A percentile compares a stretch with the other conserved stretches of the same genome.
Evolutionary conservation across 2,113 vertebrate species (phyloP).

Genomic region (Egretta garzetta): DNA sequence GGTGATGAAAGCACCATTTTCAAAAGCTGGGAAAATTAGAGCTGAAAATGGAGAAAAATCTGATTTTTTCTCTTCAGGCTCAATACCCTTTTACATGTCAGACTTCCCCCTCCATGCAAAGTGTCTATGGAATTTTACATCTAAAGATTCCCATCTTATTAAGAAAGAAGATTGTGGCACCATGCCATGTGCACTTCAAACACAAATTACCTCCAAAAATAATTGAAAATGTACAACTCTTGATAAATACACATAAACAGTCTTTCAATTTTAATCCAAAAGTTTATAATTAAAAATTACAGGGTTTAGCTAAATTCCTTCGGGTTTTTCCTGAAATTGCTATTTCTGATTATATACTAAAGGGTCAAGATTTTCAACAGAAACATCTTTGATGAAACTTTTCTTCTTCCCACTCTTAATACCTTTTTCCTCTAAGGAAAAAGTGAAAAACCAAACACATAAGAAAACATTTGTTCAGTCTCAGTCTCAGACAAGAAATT

Average conservation of each 20-base stretch:
- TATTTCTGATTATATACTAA: background rate
- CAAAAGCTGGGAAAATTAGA: background rate
- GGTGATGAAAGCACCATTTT: background rate
- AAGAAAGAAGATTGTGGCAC: background rate
- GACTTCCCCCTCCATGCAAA: background rate
- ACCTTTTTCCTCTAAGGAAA: background rate
- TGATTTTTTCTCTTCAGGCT: background rate
- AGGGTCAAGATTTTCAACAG: background rate
- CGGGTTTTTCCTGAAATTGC: background rate
- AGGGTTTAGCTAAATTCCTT: background rate
- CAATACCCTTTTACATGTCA: background rate
- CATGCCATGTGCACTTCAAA: background rate
- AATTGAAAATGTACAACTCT: background rate
- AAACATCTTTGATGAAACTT: background rate
- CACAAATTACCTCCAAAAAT: background rate
- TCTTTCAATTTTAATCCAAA: background rate
- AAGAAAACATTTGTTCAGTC: background rate
- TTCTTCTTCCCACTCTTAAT: background rate
- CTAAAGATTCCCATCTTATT: background rate
- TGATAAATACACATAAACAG: background rate
- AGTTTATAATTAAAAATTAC: background rate
- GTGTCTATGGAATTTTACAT: background rate
- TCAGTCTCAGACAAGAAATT: background rate
- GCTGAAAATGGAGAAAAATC: background rate
- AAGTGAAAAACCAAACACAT: background rate